Evolutionary conservation across 2,113 vertebrate species (phyloP).

Genomic region (Pongo pygmaeus): DNA sequence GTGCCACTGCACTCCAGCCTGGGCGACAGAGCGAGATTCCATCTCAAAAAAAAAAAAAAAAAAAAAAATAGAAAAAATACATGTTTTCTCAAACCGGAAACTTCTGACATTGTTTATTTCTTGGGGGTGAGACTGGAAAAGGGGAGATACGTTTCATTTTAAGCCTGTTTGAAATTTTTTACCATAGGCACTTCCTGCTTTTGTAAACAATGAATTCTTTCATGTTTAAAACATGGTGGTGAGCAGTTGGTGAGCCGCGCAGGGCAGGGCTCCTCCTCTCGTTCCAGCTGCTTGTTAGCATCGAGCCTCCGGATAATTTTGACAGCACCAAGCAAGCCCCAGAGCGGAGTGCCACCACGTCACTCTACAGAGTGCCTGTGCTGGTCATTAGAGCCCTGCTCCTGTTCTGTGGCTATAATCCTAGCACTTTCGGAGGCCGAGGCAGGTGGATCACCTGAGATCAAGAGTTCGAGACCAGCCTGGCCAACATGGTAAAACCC

Average conservation of each 20-base stretch:
- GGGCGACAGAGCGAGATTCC: too few species aligned
- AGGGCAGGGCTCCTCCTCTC: background rate
- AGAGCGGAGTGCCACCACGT: rapidly evolving
- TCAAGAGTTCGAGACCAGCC: too few species aligned
- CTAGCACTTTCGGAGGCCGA: too few species aligned
- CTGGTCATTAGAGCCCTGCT: background rate
- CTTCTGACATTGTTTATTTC: background rate
- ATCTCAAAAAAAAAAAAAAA: too few species aligned
- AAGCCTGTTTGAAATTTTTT: background rate
- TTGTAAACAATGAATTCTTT: background rate
- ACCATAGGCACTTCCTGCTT: background rate
- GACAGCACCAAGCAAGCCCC: rapidly evolving
- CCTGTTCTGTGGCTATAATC: background rate
- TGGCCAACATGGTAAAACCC: too few species aligned
- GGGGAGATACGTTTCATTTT: background rate
- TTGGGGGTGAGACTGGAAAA: background rate
- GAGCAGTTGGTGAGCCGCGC: background rate
- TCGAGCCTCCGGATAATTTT: too few species aligned
- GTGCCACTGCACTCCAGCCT: too few species aligned
- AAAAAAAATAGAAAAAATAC: background rate
- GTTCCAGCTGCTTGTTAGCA: background rate
- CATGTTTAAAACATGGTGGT: rapidly evolving
- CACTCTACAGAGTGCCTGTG: too few species aligned
- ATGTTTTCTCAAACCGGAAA: background rate
- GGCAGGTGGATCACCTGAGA: too few species aligned